Evolutionary conservation across 2,888 invertebrate genomes (phyloP).

Genomic region (Philopedon plagiatum): DNA sequence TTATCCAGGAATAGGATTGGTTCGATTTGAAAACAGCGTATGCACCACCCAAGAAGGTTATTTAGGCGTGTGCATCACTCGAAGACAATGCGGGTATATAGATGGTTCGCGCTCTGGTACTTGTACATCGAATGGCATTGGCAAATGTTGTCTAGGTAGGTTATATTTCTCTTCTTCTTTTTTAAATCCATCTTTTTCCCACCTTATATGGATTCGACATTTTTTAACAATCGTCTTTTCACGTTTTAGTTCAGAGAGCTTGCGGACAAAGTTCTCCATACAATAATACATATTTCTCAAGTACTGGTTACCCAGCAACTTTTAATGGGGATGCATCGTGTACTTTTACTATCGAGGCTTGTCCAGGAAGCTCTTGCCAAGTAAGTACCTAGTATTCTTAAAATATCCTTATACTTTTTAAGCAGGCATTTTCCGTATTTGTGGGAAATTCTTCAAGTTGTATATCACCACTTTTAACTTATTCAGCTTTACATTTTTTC

Average conservation of each 20-base stretch:
- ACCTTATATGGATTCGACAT: too few species aligned
- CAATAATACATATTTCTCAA: conserved; percentile 89
- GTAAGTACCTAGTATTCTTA: conserved; percentile 65
- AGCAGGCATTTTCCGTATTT: too few species aligned
- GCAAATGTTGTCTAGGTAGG: conserved; percentile 87
- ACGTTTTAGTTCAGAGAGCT: conserved; percentile 75
- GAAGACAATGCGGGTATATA: conserved; percentile 79
- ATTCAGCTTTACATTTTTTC: conserved; percentile 59
- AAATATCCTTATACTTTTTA: too few species aligned
- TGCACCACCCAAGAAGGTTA: conserved; percentile 79
- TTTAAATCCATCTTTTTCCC: too few species aligned
- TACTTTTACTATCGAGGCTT: conserved; percentile 79
- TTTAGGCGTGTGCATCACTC: conserved; percentile 82
- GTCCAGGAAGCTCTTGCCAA: conserved; percentile 79
- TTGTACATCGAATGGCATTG: conserved; percentile 78
- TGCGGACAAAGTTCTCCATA: conserved; percentile 81
- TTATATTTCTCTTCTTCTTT: too few species aligned
- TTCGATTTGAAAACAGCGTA: conserved; percentile 80
- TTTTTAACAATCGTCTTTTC: too few species aligned
- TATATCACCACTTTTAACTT: not conserved
- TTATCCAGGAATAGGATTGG: conserved; percentile 70
- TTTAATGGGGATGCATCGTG: conserved; percentile 80
- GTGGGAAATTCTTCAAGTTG: not conserved
- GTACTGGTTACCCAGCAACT: conserved; percentile 81
- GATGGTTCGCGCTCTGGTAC: conserved; percentile 80